phyloP scores from a whole-genome alignment of 2,797 vertebrate genomes.

The Mycteria americana region DNA sequence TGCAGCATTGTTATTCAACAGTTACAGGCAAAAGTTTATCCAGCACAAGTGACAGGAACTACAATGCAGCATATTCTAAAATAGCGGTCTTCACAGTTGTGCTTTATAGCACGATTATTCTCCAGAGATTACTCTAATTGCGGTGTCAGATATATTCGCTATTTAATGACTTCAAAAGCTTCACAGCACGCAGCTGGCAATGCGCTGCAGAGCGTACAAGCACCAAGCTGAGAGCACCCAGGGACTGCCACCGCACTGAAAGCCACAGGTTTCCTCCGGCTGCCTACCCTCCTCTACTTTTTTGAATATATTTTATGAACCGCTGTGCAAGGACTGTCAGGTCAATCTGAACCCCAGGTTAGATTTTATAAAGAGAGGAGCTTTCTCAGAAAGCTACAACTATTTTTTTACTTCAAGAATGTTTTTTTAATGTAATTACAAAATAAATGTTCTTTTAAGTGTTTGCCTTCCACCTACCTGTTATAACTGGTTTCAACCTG shows the following conservation, averaged over 20 bases:
- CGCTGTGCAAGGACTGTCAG: fast-evolving
- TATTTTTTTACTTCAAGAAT: neutral
- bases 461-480: neutral
- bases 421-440: neutral
- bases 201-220: fast-evolving
- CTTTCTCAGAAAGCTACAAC: neutral
- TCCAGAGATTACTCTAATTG: neutral
- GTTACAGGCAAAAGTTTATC: neutral
- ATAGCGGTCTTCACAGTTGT: fast-evolving
- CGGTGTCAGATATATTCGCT: neutral
- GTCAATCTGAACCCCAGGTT: neutral
- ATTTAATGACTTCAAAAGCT: fast-evolving
- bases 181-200: neutral
- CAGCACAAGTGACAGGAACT: neutral
- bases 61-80: neutral
- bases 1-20: neutral
- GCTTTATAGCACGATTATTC: neutral
- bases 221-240: neutral
- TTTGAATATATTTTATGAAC: fast-evolving
- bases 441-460: neutral
- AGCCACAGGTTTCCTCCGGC: fast-evolving
- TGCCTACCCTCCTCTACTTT: neutral
- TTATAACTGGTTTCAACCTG: neutral
- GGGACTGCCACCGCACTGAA: neutral
- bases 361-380: neutral